A percentile compares a stretch with the other conserved stretches of the same genome.
These are phyloP conservation scores for Heliconius hortense DNA, from an alignment of 2,888 invertebrate species.

Conservation along the genomic window DNA sequence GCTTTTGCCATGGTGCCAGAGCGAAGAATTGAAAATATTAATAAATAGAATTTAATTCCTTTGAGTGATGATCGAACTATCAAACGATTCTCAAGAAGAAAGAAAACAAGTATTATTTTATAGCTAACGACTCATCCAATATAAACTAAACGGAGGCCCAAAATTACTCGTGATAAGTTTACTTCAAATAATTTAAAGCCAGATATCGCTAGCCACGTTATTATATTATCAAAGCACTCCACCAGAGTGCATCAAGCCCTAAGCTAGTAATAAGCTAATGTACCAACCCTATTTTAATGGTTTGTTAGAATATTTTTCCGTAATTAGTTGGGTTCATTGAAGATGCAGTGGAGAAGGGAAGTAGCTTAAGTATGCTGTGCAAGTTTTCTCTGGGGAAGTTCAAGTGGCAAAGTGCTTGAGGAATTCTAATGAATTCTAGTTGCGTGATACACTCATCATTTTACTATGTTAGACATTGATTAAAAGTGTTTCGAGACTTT, in stretches of 20 bases:
- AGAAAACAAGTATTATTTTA: no score
- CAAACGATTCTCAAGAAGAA: no score
- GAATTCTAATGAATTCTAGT: slow-evolving; percentile 42
- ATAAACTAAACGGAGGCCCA: not conserved
- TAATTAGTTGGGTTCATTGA: slow-evolving; percentile 30
- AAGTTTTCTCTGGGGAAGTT: slow-evolving; percentile 39
- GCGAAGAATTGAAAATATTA: no score
- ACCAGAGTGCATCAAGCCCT: slow-evolving; percentile 15
- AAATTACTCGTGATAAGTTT: not conserved
- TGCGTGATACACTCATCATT: slow-evolving; percentile 34
- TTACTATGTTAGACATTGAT: slow-evolving; percentile 29
- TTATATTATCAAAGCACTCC: slow-evolving; percentile 22
- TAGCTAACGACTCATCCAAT: not conserved
- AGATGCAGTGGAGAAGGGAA: slow-evolving; percentile 28
- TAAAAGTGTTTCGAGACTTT: slow-evolving; percentile 7
- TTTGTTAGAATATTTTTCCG: not conserved
- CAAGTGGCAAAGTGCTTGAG: slow-evolving; percentile 36
- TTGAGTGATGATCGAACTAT: no score
- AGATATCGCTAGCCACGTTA: not conserved
- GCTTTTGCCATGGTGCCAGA: no score
- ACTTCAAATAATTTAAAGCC: not conserved
- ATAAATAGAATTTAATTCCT: no score
- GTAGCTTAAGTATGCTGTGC: slow-evolving; percentile 33
- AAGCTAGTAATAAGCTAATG: slow-evolving; percentile 12
- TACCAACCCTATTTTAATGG: slow-evolving; percentile 1